Base-by-base conservation (phyloP, 64 coral and sea anemone species). In the Orbicella faveolata region DNA sequence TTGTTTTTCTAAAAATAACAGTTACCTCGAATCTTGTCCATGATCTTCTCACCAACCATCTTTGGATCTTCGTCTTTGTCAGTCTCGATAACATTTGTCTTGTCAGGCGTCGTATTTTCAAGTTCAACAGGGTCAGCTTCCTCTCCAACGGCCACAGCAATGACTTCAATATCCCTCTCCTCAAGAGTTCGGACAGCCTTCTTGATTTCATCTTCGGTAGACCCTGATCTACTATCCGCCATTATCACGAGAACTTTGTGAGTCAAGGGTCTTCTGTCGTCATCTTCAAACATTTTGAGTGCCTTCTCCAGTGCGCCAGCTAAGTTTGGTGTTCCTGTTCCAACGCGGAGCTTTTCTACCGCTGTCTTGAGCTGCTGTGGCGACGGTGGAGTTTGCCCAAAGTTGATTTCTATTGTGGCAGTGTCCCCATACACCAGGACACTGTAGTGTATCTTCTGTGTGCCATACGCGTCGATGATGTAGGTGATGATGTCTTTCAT, bases 231-330 rank as follows among this genome's bases (percentile, higher is more conserved):
- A 8, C 61, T 75, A 81, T 96, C 95, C 65, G 88, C 83, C 79
- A 96, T 94, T 36, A 96, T 87, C 26, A 96, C 95, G 3, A 96
- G 92, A 16, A 94, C 78, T 66, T 85, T 85, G 65, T 35, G 82
- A 17, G 82, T 85, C 52, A 85, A 70, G 2, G 82, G 73, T 85
- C 79, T 26, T 17, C 92, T 63, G 44, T 37, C 44, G 6, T 62
- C 83, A 52, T 77, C 73, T 61, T 89, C 37, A 79, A 94, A 94
- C 61, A 94, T 80, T 6, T 18, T 72, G 48, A 78, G n/a, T 5
- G 92, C 92, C 41, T 89, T 67, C 12, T 39, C 59, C 63, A 94
- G 34, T 0, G 92, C 92, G 20, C 36, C 63, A 11, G 81, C 79
- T 16, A 94, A 57, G 9, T 64, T 57, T 69, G 92, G 79, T 21